Conservation (phyloP, 1,140 invertebrate genomes). For the Xylocopa sonorina region DNA sequence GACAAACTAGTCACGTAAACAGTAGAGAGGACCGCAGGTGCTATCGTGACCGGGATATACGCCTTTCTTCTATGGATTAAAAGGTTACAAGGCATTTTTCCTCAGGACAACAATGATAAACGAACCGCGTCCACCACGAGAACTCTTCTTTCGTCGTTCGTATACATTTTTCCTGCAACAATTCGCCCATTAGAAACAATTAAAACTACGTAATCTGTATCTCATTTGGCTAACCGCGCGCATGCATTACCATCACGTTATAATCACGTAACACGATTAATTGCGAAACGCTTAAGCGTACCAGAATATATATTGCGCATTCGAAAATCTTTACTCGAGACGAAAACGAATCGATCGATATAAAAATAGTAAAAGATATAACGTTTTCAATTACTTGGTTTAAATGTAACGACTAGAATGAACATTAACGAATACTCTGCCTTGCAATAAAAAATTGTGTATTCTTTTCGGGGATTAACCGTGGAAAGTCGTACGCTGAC, state of each 20-base stretch:
- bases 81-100: constrained; percentile 32
- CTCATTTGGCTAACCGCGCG: background rate
- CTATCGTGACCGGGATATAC: constrained; percentile 23
- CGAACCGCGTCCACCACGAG: background rate
- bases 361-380: too few relatives aligned
- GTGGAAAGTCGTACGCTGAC: too few relatives aligned
- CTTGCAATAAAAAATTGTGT: too few relatives aligned
- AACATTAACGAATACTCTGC: too few relatives aligned
- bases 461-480: too few relatives aligned
- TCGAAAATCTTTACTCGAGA: too few relatives aligned
- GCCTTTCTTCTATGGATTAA: constrained; percentile 25
- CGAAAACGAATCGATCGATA: too few relatives aligned
- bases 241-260: background rate
- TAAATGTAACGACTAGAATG: too few relatives aligned
- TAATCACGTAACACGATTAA: background rate
- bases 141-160: background rate
- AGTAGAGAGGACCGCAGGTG: constrained; percentile 29
- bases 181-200: background rate
- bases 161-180: background rate
- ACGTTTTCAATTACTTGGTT: too few relatives aligned
- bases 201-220: background rate
- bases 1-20: constrained; percentile 38
- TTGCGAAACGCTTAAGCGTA: background rate
- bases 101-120: constrained; percentile 9
- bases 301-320: too few relatives aligned